Evolutionary conservation across 2,113 vertebrate species (phyloP).

Genomic region (Paratilapia polleni): DNA sequence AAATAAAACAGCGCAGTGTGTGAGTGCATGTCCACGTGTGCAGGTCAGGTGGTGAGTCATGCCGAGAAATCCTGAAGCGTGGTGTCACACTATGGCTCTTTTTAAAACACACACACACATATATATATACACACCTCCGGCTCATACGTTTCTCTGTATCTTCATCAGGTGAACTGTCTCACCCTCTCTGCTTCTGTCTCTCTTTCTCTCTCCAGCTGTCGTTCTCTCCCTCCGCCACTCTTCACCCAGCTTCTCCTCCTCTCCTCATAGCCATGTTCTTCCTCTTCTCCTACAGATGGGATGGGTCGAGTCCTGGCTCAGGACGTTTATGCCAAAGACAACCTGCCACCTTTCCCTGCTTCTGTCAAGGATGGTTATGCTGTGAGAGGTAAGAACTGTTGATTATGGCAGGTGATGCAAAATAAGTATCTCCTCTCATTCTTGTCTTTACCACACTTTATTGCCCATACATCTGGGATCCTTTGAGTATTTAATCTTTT

Average conservation of each 20-base stretch:
- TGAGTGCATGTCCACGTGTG: slow-evolving; percentile 5
- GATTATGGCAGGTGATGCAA: background rate
- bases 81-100: slow-evolving; percentile 40
- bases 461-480: background rate
- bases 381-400: slow-evolving; percentile 89
- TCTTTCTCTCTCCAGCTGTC: slow-evolving; percentile 17
- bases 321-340: slow-evolving; percentile 99
- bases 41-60: slow-evolving; percentile 52
- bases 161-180: slow-evolving; percentile 24
- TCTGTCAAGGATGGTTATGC: slow-evolving; percentile 99
- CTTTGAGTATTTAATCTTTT: background rate
- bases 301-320: slow-evolving; percentile 99
- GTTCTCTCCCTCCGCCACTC: background rate
- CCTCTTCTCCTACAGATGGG: slow-evolving; percentile 84
- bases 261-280: slow-evolving; percentile 28
- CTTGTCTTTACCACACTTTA: background rate
- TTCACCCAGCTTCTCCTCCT: background rate
- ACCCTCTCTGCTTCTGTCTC: slow-evolving; percentile 1
- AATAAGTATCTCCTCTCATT: background rate
- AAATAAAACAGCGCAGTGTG: background rate
- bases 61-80: slow-evolving; percentile 31
- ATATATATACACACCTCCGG: slow-evolving; percentile 23
- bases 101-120: background rate
- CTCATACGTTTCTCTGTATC: slow-evolving; percentile 25
- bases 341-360: slow-evolving; percentile 97